These are phyloP conservation scores for Zaprionus capensis DNA, from an alignment of 1,140 invertebrate genomes.

Conservation along the genomic window DNA sequence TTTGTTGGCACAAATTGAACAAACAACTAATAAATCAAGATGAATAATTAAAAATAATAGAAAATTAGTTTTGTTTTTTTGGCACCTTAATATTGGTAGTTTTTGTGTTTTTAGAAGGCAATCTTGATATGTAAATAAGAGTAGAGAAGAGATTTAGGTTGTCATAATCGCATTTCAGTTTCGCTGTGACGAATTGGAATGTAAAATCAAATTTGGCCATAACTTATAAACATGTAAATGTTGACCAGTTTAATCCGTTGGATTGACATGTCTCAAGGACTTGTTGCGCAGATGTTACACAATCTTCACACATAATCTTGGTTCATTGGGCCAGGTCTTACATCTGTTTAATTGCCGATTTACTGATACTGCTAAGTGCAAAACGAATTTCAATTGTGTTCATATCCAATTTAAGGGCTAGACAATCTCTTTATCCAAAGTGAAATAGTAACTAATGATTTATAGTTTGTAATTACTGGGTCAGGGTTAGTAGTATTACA, in stretches of 20 bases:
- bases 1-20: neutral
- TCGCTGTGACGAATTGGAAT: neutral
- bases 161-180: neutral
- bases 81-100: too few relatives aligned
- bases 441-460: conserved; percentile 26
- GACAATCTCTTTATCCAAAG: conserved; percentile 40
- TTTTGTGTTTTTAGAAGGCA: neutral
- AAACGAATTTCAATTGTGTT: conserved; percentile 15
- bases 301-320: conserved; percentile 5
- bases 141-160: neutral
- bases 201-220: too few relatives aligned
- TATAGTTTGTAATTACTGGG: conserved; percentile 43
- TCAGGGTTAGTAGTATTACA: conserved; percentile 36
- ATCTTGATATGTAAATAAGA: neutral
- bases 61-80: too few relatives aligned
- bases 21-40: neutral
- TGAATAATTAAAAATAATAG: neutral
- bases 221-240: conserved; percentile 24
- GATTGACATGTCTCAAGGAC: conserved; percentile 25
- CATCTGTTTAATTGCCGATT: conserved; percentile 13
- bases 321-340: neutral
- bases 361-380: conserved; percentile 4
- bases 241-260: conserved; percentile 4
- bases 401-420: conserved; percentile 20
- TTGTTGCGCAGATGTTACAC: conserved; percentile 14